phyloP scores from a whole-genome alignment of 1,140 invertebrate genomes.

The Odontomachus brunneus region DNA sequence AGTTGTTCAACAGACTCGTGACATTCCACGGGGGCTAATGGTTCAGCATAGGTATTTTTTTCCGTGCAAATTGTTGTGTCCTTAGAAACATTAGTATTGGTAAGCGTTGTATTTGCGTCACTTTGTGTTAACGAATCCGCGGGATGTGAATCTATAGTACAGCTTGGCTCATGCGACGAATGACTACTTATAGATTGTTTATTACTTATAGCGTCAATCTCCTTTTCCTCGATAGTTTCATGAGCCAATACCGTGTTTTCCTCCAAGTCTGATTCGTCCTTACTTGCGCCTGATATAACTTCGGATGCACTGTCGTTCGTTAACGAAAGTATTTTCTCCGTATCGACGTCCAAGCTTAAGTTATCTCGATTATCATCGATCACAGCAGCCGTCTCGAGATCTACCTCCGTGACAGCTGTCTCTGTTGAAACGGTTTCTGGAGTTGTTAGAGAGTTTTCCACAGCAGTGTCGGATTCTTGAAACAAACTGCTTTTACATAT shows the following conservation, averaged over 20 bases:
- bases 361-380: conserved; percentile 21
- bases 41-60: conserved; percentile 3
- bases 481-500: conserved; percentile 6
- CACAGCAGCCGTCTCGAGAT: conserved; percentile 4
- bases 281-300: conserved; percentile 8
- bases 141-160: not conserved
- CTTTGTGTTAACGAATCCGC: conserved; percentile 9
- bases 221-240: conserved; percentile 1
- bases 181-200: not conserved
- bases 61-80: not conserved
- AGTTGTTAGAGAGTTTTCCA: not conserved
- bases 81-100: not conserved
- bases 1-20: not conserved
- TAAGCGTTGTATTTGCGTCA: not conserved
- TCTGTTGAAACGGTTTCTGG: not conserved
- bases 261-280: conserved; percentile 26
- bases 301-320: not conserved
- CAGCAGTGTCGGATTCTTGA: not conserved
- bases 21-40: not conserved
- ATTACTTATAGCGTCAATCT: not conserved
- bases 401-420: not conserved
- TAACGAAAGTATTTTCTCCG: not conserved
- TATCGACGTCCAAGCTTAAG: not conserved
- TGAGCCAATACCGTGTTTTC: not conserved
- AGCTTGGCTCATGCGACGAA: not conserved